Evolutionary conservation across 1,140 invertebrate genomes (phyloP).

Genomic region (Sarcophaga bullata): DNA sequence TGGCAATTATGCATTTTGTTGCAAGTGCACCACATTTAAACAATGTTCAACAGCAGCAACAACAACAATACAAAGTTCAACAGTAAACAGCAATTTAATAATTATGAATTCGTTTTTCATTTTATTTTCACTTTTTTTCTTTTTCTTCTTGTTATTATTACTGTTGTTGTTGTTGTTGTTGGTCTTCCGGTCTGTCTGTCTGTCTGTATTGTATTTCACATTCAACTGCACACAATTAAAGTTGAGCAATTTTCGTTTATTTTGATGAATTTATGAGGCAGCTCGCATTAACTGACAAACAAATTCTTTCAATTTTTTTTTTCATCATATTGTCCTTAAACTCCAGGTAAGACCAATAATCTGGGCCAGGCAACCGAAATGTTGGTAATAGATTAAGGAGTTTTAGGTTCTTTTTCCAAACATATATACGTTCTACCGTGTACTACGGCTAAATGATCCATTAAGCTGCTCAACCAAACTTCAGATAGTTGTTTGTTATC

Average conservation of each 20-base stretch:
- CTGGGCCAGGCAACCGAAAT: too few relatives aligned
- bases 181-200: too few relatives aligned
- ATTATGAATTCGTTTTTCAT: conserved; percentile 16
- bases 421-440: too few relatives aligned
- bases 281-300: conserved; percentile 12
- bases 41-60: background rate
- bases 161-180: too few relatives aligned
- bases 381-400: too few relatives aligned
- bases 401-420: too few relatives aligned
- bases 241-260: background rate
- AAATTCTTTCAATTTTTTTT: background rate
- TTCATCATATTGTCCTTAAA: too few relatives aligned
- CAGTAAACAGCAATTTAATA: conserved; percentile 19
- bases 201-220: conserved; percentile 9
- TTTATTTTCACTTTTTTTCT: background rate
- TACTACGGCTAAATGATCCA: too few relatives aligned
- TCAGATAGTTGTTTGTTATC: too few relatives aligned
- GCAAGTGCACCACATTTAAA: conserved; percentile 5
- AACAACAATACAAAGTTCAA: background rate
- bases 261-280: conserved; percentile 26
- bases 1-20: conserved; percentile 32
- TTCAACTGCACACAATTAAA: conserved; percentile 6
- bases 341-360: too few relatives aligned
- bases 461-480: too few relatives aligned
- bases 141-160: too few relatives aligned